phyloP scores from a whole-genome alignment of 2,888 invertebrate genomes.

The Brassicogethes aeneus region DNA sequence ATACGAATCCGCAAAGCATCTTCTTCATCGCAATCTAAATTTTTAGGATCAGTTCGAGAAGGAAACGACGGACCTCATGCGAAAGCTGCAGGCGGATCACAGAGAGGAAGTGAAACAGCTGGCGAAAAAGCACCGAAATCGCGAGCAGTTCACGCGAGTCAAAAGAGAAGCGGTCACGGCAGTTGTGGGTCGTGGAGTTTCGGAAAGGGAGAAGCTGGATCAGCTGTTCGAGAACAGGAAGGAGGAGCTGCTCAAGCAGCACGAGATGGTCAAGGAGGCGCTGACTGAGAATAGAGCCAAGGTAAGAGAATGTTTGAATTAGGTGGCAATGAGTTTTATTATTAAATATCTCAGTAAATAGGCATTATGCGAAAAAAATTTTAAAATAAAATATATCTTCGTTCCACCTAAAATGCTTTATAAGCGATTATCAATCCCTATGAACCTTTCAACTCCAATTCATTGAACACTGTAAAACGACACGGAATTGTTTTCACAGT shows the following conservation, averaged over 20 bases:
- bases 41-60: constrained; percentile 53
- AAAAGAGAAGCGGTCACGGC: constrained; percentile 75
- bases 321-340: not conserved
- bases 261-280: constrained; percentile 64
- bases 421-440: no score
- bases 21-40: not conserved
- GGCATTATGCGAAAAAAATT: not conserved
- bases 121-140: constrained; percentile 80
- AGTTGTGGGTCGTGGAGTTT: constrained; percentile 83
- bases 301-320: constrained; percentile 39
- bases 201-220: constrained; percentile 74
- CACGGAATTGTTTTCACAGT: no score
- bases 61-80: constrained; percentile 66
- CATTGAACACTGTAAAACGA: no score
- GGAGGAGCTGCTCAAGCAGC: constrained; percentile 66
- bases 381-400: no score
- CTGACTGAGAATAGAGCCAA: constrained; percentile 58
- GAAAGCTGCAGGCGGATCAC: constrained; percentile 70
- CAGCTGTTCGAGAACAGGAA: constrained; percentile 67
- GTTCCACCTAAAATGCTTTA: no score
- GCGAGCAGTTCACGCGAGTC: constrained; percentile 80
- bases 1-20: not conserved
- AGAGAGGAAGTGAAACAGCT: constrained; percentile 83
- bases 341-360: constrained; percentile 2
- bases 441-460: no score